Evolutionary conservation across 2,797 vertebrate species (phyloP).

Genomic region (Gorsachius magnificus): DNA sequence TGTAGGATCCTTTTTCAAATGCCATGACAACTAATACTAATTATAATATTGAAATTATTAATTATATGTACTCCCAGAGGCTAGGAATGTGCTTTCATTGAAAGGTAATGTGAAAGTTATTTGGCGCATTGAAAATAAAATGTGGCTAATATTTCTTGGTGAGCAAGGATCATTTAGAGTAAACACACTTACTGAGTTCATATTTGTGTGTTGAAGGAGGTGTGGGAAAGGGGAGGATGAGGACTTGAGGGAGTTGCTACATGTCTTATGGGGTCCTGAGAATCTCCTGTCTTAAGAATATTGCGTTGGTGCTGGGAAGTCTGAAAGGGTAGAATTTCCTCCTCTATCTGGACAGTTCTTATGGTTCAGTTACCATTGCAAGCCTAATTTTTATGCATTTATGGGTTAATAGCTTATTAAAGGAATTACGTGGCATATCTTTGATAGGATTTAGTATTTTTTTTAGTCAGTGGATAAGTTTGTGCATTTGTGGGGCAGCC

Average conservation of each 20-base stretch:
- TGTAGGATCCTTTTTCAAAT: constrained; percentile 21
- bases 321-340: neutral
- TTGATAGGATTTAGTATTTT: neutral
- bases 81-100: neutral
- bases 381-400: neutral
- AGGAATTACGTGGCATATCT: neutral
- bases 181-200: neutral
- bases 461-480: neutral
- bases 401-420: neutral
- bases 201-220: neutral
- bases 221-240: neutral
- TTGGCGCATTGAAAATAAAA: neutral
- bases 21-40: constrained; percentile 9
- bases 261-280: neutral
- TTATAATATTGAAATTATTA: neutral
- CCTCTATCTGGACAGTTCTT: neutral
- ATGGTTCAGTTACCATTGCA: neutral
- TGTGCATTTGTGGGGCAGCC: neutral
- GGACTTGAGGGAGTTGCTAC: neutral
- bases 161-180: neutral
- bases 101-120: neutral
- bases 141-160: neutral
- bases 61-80: neutral
- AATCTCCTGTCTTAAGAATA: neutral
- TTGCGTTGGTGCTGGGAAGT: neutral